Evolutionary conservation across 2,113 vertebrate species (phyloP).

Genomic region (Crotalus viridis): DNA sequence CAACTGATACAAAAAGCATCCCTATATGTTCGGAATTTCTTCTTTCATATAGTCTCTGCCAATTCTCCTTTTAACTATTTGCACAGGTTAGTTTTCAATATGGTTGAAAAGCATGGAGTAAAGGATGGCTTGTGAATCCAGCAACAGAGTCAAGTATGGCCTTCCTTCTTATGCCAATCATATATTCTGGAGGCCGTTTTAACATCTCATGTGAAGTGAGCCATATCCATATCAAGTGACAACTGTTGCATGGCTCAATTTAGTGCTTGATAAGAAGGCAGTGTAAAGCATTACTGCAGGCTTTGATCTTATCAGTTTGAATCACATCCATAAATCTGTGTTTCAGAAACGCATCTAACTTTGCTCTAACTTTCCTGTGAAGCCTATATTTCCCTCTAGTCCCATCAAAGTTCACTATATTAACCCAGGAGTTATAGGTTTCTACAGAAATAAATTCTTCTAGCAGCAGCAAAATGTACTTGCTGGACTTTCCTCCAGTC

Average conservation of each 20-base stretch:
- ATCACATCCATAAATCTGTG: slow-evolving; percentile 71
- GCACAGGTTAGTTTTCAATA: neutral
- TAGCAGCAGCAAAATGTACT: slow-evolving; percentile 68
- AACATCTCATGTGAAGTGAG: neutral
- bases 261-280: slow-evolving; percentile 51
- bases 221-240: slow-evolving; percentile 40
- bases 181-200: neutral
- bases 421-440: slow-evolving; percentile 73
- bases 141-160: neutral
- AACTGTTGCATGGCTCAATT: slow-evolving; percentile 52
- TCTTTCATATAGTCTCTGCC: neutral
- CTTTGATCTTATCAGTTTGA: slow-evolving; percentile 70
- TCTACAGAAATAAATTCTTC: slow-evolving; percentile 73
- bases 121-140: neutral
- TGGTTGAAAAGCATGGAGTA: neutral
- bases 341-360: slow-evolving; percentile 66
- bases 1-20: neutral
- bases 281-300: slow-evolving; percentile 64
- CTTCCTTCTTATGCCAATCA: neutral
- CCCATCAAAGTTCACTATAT: slow-evolving; percentile 73
- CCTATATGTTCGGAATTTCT: slow-evolving; percentile 11
- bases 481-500: slow-evolving; percentile 59
- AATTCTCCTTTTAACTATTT: neutral
- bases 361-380: slow-evolving; percentile 69
- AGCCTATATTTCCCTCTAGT: slow-evolving; percentile 72